Percentiles rank a stretch among this genome's conserved stretches.
Evolutionary conservation across 2,797 vertebrate genomes (phyloP).

Genomic region (Lacerta bilineata): DNA sequence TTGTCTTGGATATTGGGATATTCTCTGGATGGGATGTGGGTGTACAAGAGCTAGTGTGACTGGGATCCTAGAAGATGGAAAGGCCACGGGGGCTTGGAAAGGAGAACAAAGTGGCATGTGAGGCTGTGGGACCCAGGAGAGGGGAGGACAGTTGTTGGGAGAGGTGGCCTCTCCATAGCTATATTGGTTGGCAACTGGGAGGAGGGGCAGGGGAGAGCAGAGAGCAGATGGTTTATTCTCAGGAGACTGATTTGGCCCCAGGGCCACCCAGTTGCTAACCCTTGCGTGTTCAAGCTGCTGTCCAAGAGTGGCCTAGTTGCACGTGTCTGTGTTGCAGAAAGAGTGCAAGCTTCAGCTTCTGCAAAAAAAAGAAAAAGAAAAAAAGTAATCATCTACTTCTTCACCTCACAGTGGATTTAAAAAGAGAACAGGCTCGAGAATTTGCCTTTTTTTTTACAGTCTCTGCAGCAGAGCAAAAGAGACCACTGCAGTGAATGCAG

Average conservation of each 20-base stretch:
- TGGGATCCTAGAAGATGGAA: background rate
- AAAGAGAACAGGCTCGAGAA: too few relatives aligned
- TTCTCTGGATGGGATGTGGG: background rate
- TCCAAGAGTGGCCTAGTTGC: too few relatives aligned
- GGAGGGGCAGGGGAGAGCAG: background rate
- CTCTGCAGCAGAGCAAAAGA: slow-evolving; percentile 20
- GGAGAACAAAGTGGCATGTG: background rate
- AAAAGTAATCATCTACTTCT: background rate
- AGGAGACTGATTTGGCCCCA: background rate
- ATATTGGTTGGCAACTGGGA: background rate
- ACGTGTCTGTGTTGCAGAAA: too few relatives aligned
- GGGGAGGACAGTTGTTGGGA: background rate
- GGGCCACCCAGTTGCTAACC: too few relatives aligned
- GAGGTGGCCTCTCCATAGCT: background rate
- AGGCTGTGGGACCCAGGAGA: background rate
- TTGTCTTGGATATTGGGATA: background rate
- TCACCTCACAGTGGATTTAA: too few relatives aligned
- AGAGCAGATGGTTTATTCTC: background rate
- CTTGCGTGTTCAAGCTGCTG: background rate
- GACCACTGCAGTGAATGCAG: slow-evolving; percentile 31
- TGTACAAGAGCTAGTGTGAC: background rate
- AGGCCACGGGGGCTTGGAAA: background rate
- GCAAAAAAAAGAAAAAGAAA: too few relatives aligned
- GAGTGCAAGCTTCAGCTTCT: background rate
- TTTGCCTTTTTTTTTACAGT: background rate